Evolutionary conservation across 2,113 vertebrate genomes (phyloP).

Genomic region (Peromyscus polionotus): DNA sequence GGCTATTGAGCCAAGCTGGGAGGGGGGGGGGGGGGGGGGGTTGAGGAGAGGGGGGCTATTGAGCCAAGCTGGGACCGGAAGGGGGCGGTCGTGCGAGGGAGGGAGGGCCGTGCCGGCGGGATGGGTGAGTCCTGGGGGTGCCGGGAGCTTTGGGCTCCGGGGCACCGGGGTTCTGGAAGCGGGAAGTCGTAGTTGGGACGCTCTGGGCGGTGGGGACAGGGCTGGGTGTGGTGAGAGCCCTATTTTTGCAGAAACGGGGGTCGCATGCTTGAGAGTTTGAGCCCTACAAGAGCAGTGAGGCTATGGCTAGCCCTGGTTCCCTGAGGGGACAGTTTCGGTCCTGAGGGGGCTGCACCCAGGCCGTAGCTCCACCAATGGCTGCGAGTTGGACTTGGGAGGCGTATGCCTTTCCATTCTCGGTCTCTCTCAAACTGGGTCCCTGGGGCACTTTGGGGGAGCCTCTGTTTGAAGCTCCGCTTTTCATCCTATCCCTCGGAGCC

Average conservation of each 20-base stretch:
- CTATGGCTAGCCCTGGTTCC: background rate
- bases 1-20: background rate
- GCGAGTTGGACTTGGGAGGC: constrained; percentile 10
- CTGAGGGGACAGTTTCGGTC: background rate
- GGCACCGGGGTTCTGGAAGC: background rate
- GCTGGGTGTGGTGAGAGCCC: background rate
- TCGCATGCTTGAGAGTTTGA: background rate
- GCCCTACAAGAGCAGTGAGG: background rate
- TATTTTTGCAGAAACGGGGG: background rate
- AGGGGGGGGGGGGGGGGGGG: background rate
- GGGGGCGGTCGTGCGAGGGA: constrained; percentile 62
- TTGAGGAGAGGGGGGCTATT: background rate
- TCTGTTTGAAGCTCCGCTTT: background rate
- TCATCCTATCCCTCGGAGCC: background rate
- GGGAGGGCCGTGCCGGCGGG: constrained; percentile 52
- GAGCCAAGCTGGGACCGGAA: constrained; percentile 61
- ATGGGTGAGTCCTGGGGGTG: background rate
- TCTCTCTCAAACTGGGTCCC: background rate
- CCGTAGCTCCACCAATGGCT: background rate
- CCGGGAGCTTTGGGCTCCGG: background rate
- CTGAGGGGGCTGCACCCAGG: background rate
- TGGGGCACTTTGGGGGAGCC: background rate
- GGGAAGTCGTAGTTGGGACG: background rate
- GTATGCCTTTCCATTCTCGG: background rate
- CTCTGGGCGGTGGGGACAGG: background rate